phyloP scores from a whole-genome alignment of 2,888 invertebrate species.

The Mesoligia furuncula region DNA sequence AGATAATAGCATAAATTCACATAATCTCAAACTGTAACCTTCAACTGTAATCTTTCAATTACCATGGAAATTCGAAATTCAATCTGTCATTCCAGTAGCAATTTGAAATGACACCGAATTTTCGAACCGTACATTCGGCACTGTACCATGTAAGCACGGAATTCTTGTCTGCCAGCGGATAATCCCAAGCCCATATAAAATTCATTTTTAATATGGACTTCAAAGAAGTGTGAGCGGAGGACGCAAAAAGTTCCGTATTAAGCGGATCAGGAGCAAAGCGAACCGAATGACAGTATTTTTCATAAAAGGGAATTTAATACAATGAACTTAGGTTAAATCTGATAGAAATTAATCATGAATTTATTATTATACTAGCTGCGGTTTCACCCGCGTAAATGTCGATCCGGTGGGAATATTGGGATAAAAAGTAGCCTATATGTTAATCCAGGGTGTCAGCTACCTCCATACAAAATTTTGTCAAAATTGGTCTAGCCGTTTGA shows the following conservation, averaged over 20 bases:
- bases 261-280: constrained; percentile 40
- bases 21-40: too few relatives aligned
- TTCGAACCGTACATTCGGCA: constrained; percentile 1
- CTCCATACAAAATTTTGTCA: too few relatives aligned
- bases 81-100: not conserved
- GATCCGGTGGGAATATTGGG: too few relatives aligned
- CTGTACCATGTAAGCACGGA: constrained; percentile 1
- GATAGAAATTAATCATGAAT: constrained; percentile 2
- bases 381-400: too few relatives aligned
- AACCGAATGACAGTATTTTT: constrained; percentile 28
- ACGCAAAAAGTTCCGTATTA: constrained; percentile 29
- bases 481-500: too few relatives aligned
- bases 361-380: not conserved
- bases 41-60: not conserved
- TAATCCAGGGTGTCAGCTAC: too few relatives aligned
- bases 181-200: constrained; percentile 38
- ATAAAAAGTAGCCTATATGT: too few relatives aligned
- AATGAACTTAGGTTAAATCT: not conserved
- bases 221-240: constrained; percentile 44
- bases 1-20: too few relatives aligned
- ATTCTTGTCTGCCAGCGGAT: constrained; percentile 28
- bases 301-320: constrained; percentile 16
- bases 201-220: constrained; percentile 59
- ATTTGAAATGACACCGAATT: constrained; percentile 24
- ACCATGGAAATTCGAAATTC: constrained; percentile 1